Percentiles rank a stretch among this genome's conserved stretches.
Conservation (phyloP, 2,113 vertebrate genomes). For the Uria lomvia region DNA sequence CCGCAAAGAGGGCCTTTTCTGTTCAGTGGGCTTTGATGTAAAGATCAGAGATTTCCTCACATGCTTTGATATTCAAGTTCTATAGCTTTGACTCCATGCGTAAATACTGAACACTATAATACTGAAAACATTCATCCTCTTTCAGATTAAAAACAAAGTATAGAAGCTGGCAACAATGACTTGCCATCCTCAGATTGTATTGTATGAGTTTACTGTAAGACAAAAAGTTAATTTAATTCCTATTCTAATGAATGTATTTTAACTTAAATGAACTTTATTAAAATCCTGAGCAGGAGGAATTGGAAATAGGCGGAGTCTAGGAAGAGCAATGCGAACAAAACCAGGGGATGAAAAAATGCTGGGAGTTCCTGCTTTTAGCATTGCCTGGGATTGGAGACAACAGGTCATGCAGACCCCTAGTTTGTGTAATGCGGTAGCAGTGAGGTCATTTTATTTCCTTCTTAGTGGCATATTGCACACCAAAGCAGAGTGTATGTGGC, state of each 20-base stretch:
- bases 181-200: neutral
- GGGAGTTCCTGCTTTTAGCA: neutral
- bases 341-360: neutral
- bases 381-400: neutral
- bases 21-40: constrained; percentile 31
- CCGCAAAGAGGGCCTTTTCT: constrained; percentile 2
- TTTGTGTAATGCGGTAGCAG: neutral
- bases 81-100: neutral
- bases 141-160: neutral
- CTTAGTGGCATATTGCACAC: neutral
- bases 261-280: neutral
- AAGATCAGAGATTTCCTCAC: constrained; percentile 57
- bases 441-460: neutral
- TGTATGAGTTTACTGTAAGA: neutral
- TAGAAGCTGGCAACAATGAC: neutral
- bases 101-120: neutral
- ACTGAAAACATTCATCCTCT: neutral
- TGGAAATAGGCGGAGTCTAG: neutral
- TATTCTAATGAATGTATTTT: neutral
- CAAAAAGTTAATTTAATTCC: neutral
- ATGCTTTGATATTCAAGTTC: constrained; percentile 37
- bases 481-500: neutral
- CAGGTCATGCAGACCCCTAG: neutral
- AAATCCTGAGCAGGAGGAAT: neutral
- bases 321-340: neutral